Conservation (phyloP, 2,797 vertebrate genomes). For the Notamacropus eugenii region DNA sequence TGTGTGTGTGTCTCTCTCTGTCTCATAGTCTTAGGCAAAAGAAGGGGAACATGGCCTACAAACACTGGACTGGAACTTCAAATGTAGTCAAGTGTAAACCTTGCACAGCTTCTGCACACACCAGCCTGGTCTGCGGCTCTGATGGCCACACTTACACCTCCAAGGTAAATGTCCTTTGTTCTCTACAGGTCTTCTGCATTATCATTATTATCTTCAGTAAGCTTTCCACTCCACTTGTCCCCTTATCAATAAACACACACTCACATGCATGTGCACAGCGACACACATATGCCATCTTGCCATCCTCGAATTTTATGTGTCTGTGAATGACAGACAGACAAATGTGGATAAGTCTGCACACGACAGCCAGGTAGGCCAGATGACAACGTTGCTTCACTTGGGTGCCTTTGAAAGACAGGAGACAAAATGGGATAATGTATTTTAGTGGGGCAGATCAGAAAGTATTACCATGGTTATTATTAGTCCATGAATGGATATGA, state of each 20-base stretch:
- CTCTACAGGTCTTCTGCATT: neutral
- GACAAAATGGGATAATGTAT: neutral
- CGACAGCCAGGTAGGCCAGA: neutral
- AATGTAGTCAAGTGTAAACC: constrained; percentile 90
- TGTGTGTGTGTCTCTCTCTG: neutral
- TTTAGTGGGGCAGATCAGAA: neutral
- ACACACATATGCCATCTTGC: neutral
- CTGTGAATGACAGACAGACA: neutral
- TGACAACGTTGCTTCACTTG: neutral
- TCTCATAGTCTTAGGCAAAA: constrained; percentile 89
- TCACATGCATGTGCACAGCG: neutral
- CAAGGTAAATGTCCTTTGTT: constrained; percentile 83
- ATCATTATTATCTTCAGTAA: neutral
- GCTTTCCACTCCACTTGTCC: neutral
- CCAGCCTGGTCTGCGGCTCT: constrained; percentile 91
- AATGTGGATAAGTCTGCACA: neutral
- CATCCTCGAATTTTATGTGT: neutral
- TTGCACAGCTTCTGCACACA: constrained; percentile 83
- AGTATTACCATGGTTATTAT: neutral
- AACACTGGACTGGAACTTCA: constrained; percentile 88
- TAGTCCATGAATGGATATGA: neutral
- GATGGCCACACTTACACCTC: constrained; percentile 92
- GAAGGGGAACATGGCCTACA: constrained; percentile 90
- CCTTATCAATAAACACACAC: neutral
- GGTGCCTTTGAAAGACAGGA: neutral